Evolutionary conservation across 2,113 vertebrate species (phyloP).

Genomic region (Haliaeetus leucogaster): DNA sequence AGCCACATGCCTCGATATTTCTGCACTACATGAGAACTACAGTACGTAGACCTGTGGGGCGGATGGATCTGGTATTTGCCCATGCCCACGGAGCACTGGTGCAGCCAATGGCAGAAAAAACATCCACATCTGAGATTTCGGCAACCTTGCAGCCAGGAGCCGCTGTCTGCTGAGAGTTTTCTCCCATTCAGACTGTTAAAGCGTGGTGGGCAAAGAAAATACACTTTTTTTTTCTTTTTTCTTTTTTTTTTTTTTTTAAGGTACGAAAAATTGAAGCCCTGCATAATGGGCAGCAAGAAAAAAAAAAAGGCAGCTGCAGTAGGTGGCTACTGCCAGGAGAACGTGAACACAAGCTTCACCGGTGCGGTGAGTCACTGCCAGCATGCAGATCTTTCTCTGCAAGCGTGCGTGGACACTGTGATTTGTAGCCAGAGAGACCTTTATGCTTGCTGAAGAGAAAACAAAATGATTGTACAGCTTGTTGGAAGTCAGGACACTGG

Average conservation of each 20-base stretch:
- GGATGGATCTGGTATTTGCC: constrained; percentile 6
- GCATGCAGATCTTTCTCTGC: constrained; percentile 61
- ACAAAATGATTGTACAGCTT: constrained; percentile 48
- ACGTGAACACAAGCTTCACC: background rate
- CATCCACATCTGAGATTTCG: constrained; percentile 42
- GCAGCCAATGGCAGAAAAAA: constrained; percentile 59
- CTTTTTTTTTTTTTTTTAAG: background rate
- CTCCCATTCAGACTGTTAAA: constrained; percentile 52
- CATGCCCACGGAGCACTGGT: constrained; percentile 42
- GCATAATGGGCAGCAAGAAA: constrained; percentile 43
- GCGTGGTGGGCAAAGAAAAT: constrained; percentile 40
- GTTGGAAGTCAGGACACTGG: constrained; percentile 6
- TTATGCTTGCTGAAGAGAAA: constrained; percentile 27
- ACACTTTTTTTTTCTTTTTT: background rate
- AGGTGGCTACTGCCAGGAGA: constrained; percentile 22
- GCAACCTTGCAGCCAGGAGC: constrained; percentile 13
- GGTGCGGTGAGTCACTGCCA: constrained; percentile 50
- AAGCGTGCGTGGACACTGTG: constrained; percentile 20
- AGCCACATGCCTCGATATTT: constrained; percentile 70
- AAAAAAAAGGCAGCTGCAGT: constrained; percentile 60
- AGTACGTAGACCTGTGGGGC: constrained; percentile 61
- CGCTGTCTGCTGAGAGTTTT: constrained; percentile 30
- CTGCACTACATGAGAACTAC: constrained; percentile 73
- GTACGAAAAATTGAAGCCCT: constrained; percentile 38
- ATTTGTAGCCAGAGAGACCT: constrained; percentile 59